These are phyloP conservation scores for Hirtodrosophila confusa DNA, from an alignment of 2,888 invertebrate species.

Conservation along the genomic window DNA sequence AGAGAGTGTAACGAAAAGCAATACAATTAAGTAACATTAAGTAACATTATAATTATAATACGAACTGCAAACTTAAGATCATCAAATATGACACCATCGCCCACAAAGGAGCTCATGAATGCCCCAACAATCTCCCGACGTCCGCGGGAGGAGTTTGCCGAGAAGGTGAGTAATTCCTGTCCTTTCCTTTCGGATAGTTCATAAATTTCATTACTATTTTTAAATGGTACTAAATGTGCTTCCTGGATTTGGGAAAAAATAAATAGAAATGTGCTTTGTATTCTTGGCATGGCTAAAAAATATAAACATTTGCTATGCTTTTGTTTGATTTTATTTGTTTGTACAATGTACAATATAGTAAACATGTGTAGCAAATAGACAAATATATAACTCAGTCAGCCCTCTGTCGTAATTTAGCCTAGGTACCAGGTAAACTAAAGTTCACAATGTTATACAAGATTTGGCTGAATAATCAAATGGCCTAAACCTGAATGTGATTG, in stretches of 20 bases:
- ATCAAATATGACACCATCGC: constrained; percentile 76
- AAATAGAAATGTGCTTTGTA: constrained; percentile 55
- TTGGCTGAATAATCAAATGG: constrained; percentile 61
- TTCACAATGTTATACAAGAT: constrained; percentile 42
- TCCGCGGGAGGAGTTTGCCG: constrained; percentile 83
- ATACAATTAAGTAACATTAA: constrained; percentile 49
- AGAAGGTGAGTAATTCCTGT: constrained; percentile 75
- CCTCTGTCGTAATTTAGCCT: constrained; percentile 39
- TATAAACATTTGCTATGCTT: constrained; percentile 61
- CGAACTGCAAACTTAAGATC: background rate
- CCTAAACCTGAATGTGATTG: constrained; percentile 41
- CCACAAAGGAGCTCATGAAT: constrained; percentile 81
- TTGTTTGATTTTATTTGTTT: constrained; percentile 64
- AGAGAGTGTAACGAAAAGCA: constrained; percentile 62
- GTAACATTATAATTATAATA: constrained; percentile 28
- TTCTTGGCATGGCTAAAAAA: constrained; percentile 54
- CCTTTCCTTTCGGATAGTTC: constrained; percentile 5
- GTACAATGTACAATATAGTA: constrained; percentile 35
- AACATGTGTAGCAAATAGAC: constrained; percentile 27
- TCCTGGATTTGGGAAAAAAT: constrained; percentile 53
- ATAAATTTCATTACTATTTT: constrained; percentile 45
- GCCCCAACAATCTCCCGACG: constrained; percentile 80
- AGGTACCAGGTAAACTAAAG: constrained; percentile 39
- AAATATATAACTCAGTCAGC: constrained; percentile 61
- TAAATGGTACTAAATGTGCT: constrained; percentile 53